Conservation (phyloP, 2,888 invertebrate species). For the Drosophila cracens region DNA sequence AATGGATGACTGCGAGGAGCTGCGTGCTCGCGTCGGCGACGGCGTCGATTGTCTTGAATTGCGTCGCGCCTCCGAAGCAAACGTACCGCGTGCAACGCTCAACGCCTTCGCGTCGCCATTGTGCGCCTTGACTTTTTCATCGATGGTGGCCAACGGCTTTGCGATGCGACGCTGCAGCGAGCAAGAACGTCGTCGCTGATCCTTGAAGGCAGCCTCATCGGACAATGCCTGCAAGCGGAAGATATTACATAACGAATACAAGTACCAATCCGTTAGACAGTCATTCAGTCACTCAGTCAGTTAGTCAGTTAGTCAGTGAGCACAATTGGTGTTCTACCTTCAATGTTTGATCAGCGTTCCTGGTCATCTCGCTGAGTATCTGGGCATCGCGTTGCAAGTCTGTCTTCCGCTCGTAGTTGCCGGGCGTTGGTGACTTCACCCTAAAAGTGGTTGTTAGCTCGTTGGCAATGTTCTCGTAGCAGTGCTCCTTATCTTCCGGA, state of each 20-base stretch:
- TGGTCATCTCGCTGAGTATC: slow-evolving; percentile 87
- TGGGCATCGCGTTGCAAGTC: slow-evolving; percentile 84
- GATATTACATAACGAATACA: not conserved
- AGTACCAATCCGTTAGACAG: not conserved
- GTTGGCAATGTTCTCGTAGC: slow-evolving; percentile 83
- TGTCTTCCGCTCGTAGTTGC: slow-evolving; percentile 79
- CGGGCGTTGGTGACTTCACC: slow-evolving; percentile 67
- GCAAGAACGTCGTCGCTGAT: slow-evolving; percentile 82
- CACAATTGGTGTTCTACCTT: slow-evolving; percentile 67
- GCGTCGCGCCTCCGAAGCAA: slow-evolving; percentile 79
- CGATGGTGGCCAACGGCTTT: slow-evolving; percentile 84
- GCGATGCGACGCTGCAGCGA: slow-evolving; percentile 80
- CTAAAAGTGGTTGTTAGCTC: slow-evolving; percentile 79
- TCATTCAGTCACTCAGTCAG: not conserved
- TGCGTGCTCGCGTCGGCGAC: slow-evolving; percentile 75
- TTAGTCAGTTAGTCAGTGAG: not conserved
- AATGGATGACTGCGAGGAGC: slow-evolving; percentile 83
- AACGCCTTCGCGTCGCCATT: slow-evolving; percentile 59
- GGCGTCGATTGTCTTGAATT: slow-evolving; percentile 69
- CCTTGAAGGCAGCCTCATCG: slow-evolving; percentile 85
- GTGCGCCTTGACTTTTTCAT: slow-evolving; percentile 80
- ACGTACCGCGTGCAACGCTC: slow-evolving; percentile 74
- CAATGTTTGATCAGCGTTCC: slow-evolving; percentile 87
- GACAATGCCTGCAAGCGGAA: slow-evolving; percentile 85
- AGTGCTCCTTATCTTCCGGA: slow-evolving; percentile 70